phyloP scores from a whole-genome alignment of 2,888 invertebrate genomes.

The Andrena chrysosceles region DNA sequence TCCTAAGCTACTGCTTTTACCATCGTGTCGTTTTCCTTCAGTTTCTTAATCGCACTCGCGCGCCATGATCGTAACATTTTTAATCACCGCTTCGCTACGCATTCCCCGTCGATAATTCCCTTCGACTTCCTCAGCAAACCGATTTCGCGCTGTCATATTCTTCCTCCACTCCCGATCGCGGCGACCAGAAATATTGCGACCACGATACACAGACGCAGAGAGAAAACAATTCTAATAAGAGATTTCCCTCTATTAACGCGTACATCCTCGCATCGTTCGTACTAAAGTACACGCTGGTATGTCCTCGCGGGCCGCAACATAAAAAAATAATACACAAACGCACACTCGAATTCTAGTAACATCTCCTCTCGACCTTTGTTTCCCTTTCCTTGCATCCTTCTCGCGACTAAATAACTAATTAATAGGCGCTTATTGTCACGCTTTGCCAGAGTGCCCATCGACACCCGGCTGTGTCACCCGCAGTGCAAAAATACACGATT shows the following conservation, averaged over 20 bases:
- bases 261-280: slow-evolving; percentile 5
- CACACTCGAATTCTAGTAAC: slow-evolving; percentile 37
- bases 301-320: slow-evolving; percentile 19
- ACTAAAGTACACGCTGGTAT: slow-evolving; percentile 39
- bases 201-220: neutral
- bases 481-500: slow-evolving; percentile 24
- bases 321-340: slow-evolving; percentile 55
- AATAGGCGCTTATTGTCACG: slow-evolving; percentile 80
- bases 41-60: neutral
- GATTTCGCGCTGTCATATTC: slow-evolving; percentile 14
- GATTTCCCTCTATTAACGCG: neutral
- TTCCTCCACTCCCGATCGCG: neutral
- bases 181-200: slow-evolving; percentile 9
- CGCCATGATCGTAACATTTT: slow-evolving; percentile 27
- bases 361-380: slow-evolving; percentile 11
- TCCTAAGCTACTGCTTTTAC: slow-evolving; percentile 79
- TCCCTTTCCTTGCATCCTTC: neutral
- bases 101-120: too few species aligned
- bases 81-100: neutral
- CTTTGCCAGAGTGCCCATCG: slow-evolving; percentile 58
- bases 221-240: neutral
- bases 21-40: slow-evolving; percentile 6
- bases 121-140: too few species aligned
- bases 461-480: neutral
- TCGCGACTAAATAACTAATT: slow-evolving; percentile 64